These are phyloP conservation scores for Bufotes viridis DNA, from an alignment of 2,797 vertebrate species.

Conservation along the genomic window DNA sequence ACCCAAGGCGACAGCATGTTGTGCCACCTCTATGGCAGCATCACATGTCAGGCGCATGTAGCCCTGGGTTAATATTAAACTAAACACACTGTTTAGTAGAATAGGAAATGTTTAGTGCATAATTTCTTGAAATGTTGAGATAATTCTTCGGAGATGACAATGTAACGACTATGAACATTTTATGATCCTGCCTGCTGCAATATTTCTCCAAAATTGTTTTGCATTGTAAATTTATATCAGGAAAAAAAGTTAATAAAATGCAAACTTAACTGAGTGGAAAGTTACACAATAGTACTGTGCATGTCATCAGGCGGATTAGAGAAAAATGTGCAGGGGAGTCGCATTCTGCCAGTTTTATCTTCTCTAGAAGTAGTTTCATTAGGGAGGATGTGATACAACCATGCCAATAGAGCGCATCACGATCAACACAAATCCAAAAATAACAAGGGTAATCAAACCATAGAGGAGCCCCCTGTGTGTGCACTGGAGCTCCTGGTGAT, in stretches of 20 bases:
- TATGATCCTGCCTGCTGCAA: background rate
- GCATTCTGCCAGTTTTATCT: slow-evolving; percentile 3
- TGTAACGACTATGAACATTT: background rate
- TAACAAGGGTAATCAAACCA: background rate
- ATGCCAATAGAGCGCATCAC: background rate
- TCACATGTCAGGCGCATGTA: background rate
- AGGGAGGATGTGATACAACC: background rate
- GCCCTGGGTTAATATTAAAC: background rate
- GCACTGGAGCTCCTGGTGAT: too few species aligned
- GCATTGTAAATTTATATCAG: background rate
- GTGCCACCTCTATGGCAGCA: background rate
- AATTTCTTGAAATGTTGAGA: background rate
- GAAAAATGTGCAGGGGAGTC: background rate
- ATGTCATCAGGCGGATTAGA: background rate
- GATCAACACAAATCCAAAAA: background rate
- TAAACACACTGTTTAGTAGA: background rate
- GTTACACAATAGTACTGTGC: background rate
- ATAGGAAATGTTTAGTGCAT: background rate
- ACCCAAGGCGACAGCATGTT: background rate
- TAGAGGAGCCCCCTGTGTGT: too few species aligned
- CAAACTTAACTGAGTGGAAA: background rate
- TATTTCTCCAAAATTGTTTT: slow-evolving; percentile 2
- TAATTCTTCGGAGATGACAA: slow-evolving; percentile 3
- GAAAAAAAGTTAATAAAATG: slow-evolving; percentile 12
- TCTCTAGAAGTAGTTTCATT: background rate